Percentiles rank a stretch among this genome's conserved stretches.
These are phyloP conservation scores for Myrmecobius fasciatus DNA, from an alignment of 2,113 vertebrate genomes.

Conservation along the genomic window DNA sequence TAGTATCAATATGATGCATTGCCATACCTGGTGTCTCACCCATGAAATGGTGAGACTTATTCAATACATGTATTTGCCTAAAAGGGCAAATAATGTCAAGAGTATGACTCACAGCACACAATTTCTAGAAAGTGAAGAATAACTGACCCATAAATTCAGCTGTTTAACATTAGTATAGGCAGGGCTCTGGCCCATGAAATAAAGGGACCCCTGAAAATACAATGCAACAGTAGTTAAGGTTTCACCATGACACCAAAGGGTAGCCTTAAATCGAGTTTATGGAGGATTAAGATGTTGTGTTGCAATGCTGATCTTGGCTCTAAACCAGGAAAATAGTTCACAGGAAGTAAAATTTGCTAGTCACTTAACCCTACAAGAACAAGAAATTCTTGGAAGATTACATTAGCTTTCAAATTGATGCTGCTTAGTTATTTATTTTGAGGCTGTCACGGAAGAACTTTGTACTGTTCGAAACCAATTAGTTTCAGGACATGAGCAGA, in stretches of 20 bases:
- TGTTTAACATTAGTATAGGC: constrained; percentile 2
- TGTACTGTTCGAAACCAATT: background rate
- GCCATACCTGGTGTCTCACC: background rate
- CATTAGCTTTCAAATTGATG: background rate
- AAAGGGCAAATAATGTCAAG: background rate
- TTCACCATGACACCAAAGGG: background rate
- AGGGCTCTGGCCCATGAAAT: background rate
- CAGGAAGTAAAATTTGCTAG: background rate
- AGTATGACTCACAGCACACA: background rate
- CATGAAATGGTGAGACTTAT: background rate
- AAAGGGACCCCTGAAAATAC: constrained; percentile 34
- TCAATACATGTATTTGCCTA: constrained; percentile 4
- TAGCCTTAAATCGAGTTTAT: background rate
- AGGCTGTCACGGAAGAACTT: background rate
- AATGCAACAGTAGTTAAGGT: constrained; percentile 21
- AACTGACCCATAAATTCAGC: constrained; percentile 12
- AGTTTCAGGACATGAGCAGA: constrained; percentile 4
- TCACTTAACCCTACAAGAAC: constrained; percentile 5
- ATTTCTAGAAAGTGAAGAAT: constrained; percentile 26
- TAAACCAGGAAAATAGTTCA: background rate
- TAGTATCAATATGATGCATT: background rate
- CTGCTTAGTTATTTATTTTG: background rate
- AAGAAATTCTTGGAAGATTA: background rate
- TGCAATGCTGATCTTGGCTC: constrained; percentile 4
- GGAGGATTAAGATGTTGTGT: background rate